phyloP scores from a whole-genome alignment of 2,797 vertebrate species.

The Oreochromis grahami region DNA sequence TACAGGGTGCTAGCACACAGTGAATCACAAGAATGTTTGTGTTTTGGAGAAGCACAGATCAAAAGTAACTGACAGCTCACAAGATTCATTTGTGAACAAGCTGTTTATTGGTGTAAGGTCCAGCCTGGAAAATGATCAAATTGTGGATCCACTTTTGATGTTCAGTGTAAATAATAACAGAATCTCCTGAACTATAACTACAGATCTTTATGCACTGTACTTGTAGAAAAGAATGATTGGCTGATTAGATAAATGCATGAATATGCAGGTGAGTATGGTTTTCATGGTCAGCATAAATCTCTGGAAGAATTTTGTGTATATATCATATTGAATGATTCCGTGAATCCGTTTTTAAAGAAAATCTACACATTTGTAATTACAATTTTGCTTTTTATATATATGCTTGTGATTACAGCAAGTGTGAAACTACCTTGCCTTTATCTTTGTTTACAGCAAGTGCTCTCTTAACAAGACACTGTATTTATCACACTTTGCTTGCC shows the following conservation, averaged over 20 bases:
- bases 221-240: neutral
- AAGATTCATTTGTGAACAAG: neutral
- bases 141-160: neutral
- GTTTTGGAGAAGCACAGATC: constrained; percentile 1
- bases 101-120: neutral
- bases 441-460: neutral
- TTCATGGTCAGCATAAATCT: neutral
- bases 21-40: neutral
- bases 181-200: neutral
- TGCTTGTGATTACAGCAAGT: neutral
- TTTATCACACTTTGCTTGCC: constrained; percentile 29
- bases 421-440: neutral
- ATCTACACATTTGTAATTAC: neutral
- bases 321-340: neutral
- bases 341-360: neutral
- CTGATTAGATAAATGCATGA: neutral
- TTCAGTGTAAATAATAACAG: neutral
- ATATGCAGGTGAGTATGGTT: neutral
- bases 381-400: neutral
- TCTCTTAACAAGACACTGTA: neutral
- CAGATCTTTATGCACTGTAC: neutral
- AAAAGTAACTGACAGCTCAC: constrained; percentile 24
- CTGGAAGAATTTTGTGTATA: neutral
- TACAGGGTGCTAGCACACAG: neutral
- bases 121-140: neutral